Evolutionary conservation across 2,888 invertebrate genomes (phyloP).

Genomic region (Melanchra persicariae): DNA sequence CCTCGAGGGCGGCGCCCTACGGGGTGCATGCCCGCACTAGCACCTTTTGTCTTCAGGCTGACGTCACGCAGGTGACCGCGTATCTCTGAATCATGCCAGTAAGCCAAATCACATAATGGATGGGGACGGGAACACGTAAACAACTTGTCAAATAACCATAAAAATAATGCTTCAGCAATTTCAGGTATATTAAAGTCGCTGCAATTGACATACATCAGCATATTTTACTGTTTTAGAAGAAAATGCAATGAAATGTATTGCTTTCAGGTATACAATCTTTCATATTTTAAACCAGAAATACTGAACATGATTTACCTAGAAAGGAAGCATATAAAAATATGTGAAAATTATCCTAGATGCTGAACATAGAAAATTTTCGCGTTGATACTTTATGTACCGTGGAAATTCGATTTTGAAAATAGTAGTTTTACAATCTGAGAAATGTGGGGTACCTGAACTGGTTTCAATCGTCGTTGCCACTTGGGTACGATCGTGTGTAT

Average conservation of each 20-base stretch:
- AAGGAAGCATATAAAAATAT: conserved; percentile 23
- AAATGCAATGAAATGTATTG: conserved; percentile 10
- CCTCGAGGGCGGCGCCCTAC: conserved; percentile 79
- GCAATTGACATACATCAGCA: conserved; percentile 19
- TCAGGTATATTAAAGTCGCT: conserved; percentile 34
- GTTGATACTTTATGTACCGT: conserved; percentile 23
- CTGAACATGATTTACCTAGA: conserved; percentile 2
- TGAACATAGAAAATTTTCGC: conserved; percentile 21
- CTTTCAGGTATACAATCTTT: conserved; percentile 18
- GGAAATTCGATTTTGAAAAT: conserved; percentile 39
- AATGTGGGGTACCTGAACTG: conserved; percentile 25
- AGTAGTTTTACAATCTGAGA: conserved; percentile 29
- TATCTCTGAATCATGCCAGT: conserved; percentile 77
- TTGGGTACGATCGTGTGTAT: conserved; percentile 39
- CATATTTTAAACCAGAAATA: conserved; percentile 8
- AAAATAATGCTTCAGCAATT: conserved; percentile 23
- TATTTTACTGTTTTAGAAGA: conserved; percentile 20
- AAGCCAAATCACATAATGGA: conserved; percentile 66
- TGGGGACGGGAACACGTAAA: conserved; percentile 35
- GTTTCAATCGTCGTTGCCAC: conserved; percentile 36
- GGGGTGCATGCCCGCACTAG: conserved; percentile 81
- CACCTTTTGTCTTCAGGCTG: conserved; percentile 80
- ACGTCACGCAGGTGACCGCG: conserved; percentile 64
- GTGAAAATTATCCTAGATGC: conserved; percentile 19
- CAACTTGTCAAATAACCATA: conserved; percentile 31